Conservation (phyloP, 1,140 invertebrate genomes). For the Maniola jurtina region DNA sequence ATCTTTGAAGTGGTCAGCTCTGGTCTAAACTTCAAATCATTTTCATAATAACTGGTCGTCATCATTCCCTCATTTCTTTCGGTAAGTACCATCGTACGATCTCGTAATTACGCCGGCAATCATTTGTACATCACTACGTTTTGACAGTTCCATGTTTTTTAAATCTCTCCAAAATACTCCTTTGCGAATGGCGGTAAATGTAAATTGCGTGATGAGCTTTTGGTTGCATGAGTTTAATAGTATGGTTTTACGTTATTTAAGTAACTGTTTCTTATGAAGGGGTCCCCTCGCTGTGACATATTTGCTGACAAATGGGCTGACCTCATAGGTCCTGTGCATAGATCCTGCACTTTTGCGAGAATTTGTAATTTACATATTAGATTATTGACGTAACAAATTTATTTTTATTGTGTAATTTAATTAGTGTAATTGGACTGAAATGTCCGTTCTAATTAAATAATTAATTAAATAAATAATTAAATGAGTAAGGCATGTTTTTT, state of each 20-base stretch:
- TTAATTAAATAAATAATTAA: no score
- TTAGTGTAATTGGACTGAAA: no score
- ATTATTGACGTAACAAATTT: no score
- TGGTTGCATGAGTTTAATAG: background rate
- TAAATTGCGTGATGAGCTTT: constrained; percentile 1
- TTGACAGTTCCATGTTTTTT: constrained; percentile 16
- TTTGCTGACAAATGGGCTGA: no score
- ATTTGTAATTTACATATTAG: no score
- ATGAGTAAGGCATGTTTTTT: no score
- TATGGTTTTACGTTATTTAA: background rate
- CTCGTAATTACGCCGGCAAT: constrained; percentile 37
- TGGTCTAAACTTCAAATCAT: constrained; percentile 35
- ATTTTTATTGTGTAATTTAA: no score
- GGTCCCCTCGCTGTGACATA: background rate
- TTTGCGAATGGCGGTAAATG: constrained; percentile 8
- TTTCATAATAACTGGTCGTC: constrained; percentile 44
- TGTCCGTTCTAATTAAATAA: no score
- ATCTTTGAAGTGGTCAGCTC: background rate
- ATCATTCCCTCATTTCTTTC: constrained; percentile 61
- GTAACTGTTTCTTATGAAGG: background rate
- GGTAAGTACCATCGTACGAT: constrained; percentile 33
- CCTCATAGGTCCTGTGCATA: no score
- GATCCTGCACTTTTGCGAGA: no score
- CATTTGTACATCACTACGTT: constrained; percentile 12
- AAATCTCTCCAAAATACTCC: constrained; percentile 4